Evolutionary conservation across 64 coral and sea anemone species (phyloP), one percentile per base, ranked within the genome.

Genomic region (Orbicella faveolata): DNA sequence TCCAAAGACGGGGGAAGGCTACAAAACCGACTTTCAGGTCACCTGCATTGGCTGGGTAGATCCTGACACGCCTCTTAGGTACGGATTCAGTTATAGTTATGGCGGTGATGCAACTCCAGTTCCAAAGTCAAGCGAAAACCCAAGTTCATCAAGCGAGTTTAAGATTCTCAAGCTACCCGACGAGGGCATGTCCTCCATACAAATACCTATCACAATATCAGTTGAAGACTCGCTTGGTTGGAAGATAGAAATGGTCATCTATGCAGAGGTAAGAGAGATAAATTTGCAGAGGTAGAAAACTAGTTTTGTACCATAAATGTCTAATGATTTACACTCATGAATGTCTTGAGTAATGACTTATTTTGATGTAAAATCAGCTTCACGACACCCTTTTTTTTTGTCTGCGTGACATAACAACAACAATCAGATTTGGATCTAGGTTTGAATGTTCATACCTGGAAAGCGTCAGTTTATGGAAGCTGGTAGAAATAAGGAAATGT

Each of bases 211-310:
- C 41, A 87, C 17, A 59, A 37, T 86, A 52, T 67, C 52, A 21
- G 39, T 92, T n/a, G 74, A 87, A 63, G 90, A 92, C 68, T 86
- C 82, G 2, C 86, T 87, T 12, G 84, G 84, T n/a, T 72, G 87
- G 82, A 87, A 62, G 18, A 69, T 83, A n/a, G 34, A 51, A 21
- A 51, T 72, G 23, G 0, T 16, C 2, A 10, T 85, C 65, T 52
- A 51, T 17, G 34, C 51, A 33, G 36, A 85, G 82, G 82, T 85
- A 85, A 4, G 20, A 14, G 0, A 4, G 21, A n/a, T 21, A 9
- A 69, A 69, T 69, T 4, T 25, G 9, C 8, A 69, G 9, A 25
- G 20, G 6, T 9, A 5, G 23, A 9, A 69, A 66, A 69, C 7
- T 69, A 10, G 54, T 57, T 11, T 57, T 57, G 13, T 57, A 4